Base-by-base conservation (phyloP, 2,113 vertebrate species). In the Otus sunia region DNA sequence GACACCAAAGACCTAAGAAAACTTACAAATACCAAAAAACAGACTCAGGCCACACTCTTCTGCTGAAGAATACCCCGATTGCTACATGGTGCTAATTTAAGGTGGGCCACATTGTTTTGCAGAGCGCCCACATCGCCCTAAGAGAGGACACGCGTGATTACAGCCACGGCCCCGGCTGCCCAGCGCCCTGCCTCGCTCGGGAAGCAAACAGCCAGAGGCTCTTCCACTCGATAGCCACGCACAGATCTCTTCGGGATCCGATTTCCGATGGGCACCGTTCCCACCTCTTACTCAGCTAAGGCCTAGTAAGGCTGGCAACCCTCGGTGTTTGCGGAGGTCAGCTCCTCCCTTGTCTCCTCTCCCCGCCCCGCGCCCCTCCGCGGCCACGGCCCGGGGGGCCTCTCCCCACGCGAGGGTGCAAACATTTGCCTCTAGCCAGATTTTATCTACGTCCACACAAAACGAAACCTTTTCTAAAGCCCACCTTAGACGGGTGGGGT, bases 241-340 rank as follows among this genome's bases (percentile, higher is more conserved):
- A 12, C 0, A 4, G 67, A 60, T 49, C 47, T 26, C 16, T 23
- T 14, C 6, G 11, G 29, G 64, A 80, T 92, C 45, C 3, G 2
- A 30, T 45, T 66, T 73, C 80, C 53, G 1, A 63, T 37, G 81
- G 56, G 90, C 93, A 82, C 85, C 15, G 5, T 85, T 94, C 95
- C 90, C 95, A 85, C 11, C 64, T 62, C 84, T 93, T 87, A 87
- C 55, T 77, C 94, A 86, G 90, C 80, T 4, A 49, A 59, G 83
- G 67, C 84, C 52, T 58, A 83, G 9, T 29, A 59, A 86, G 53
- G 76, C 84, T 69, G 76, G 90, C 94, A 96, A 5, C 12, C 29
- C 60, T 1, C 11, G 6, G 34, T 60, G 75, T 1, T 66, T 34
- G 69, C 83, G 55, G 73, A 91, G 94, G 87, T 91, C 94, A 69